Base-by-base conservation (phyloP, 2,113 vertebrate species). In the Gobiocypris rarus region DNA sequence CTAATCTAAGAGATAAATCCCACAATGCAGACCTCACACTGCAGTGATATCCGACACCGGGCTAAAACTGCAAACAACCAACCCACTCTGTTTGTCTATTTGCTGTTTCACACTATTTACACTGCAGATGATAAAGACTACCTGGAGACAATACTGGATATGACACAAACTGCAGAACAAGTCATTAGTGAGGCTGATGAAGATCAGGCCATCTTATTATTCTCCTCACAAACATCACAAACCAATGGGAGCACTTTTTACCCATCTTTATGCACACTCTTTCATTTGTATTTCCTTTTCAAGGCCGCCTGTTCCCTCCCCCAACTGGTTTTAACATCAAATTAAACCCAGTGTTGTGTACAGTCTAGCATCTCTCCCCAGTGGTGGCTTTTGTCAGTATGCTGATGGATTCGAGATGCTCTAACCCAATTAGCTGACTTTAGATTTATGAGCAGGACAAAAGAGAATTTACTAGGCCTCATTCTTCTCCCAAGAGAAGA, bases 1-100 rank as follows among this genome's bases (percentile, higher is more conserved):
- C 15, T 81, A 75, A 81, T 85, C 69, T 82, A 50, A 69, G 22
- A 75, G 56, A 85, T 85, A 82, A 67, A 81, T 85, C 34, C 45
- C n/a, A 26, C 78, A 56, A 75, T 75, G 70, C 38, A 48, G 56
- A 85, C 58, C 69, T 63, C 31, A 75, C 79, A 86, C 54, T 75
- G 34, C 69, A 59, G 69, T 31, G 81, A 59, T 43, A 75, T 19
- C 31, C 11, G n/a, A 31, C 7, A 43, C 7, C 9, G 1, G 65
- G 50, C 67, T 54, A 17, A 52, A 76, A 19, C 48, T 3, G 26
- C 1, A 5, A 76, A 38, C 31, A 59, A 17, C n/a, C 24, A 28
- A 22, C 9, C 71, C 38, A 45, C 56, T 56, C 28, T 78, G 34
- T 59, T 77, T 78, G 54, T 61, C 56, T 2, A 10, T 26, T 78